Evolutionary conservation across 2,113 vertebrate genomes (phyloP).

Genomic region (Callopanchax toddi): DNA sequence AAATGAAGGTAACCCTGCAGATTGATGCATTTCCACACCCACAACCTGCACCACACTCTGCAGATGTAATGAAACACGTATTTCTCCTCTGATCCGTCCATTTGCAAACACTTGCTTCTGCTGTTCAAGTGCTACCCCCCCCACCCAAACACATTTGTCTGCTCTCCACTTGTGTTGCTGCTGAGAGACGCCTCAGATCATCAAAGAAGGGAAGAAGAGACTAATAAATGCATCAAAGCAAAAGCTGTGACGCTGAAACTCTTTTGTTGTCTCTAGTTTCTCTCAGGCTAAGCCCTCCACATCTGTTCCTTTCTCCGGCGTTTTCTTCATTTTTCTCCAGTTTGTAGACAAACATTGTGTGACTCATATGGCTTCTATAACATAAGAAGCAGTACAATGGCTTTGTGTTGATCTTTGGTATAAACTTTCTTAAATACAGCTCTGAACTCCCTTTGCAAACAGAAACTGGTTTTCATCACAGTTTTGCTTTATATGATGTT

Average conservation of each 20-base stretch:
- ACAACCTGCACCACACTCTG: background rate
- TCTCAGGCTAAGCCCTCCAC: background rate
- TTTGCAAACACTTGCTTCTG: background rate
- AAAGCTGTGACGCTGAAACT: background rate
- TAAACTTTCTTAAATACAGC: background rate
- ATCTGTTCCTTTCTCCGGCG: too few relatives aligned
- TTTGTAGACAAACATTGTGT: background rate
- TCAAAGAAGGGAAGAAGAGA: background rate
- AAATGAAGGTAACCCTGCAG: too few relatives aligned
- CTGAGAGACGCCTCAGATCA: slow-evolving; percentile 5
- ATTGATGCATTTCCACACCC: background rate
- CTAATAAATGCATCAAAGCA: background rate
- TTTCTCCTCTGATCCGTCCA: background rate
- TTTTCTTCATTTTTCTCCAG: background rate
- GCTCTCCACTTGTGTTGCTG: background rate
- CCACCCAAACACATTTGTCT: rapidly evolving
- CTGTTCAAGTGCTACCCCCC: background rate
- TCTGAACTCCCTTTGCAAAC: background rate
- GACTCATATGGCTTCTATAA: too few relatives aligned
- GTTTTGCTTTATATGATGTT: too few relatives aligned
- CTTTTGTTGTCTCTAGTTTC: background rate
- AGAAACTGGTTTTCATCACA: background rate
- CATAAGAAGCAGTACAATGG: background rate
- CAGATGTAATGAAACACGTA: background rate
- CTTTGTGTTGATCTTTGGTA: too few relatives aligned